Percentiles rank a stretch among this genome's conserved stretches.
These are phyloP conservation scores for Panurus biarmicus DNA, from an alignment of 2,113 vertebrate genomes.

Conservation along the genomic window DNA sequence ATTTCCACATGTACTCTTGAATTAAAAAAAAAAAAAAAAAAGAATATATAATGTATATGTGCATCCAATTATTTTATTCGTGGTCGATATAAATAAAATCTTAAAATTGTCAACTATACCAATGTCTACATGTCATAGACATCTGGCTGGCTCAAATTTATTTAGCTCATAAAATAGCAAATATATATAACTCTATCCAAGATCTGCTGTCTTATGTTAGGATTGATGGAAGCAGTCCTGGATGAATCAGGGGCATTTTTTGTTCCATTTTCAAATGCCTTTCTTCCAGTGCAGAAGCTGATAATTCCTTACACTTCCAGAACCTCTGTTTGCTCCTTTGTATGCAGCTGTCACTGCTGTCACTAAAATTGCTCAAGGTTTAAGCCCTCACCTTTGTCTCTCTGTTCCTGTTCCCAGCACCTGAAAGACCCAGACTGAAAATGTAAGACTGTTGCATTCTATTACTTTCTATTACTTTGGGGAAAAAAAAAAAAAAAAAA, in stretches of 20 bases:
- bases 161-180: not conserved
- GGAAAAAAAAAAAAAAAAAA: not conserved
- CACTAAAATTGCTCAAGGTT: not conserved
- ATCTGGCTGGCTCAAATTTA: not conserved
- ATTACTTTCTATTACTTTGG: not conserved
- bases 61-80: not conserved
- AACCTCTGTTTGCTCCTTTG: not conserved
- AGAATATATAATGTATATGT: not conserved
- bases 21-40: not conserved
- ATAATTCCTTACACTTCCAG: not conserved
- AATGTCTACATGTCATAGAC: not conserved
- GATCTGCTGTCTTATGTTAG: not conserved
- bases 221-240: not conserved
- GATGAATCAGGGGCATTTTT: not conserved
- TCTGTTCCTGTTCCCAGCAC: not conserved
- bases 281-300: not conserved
- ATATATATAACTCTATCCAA: not conserved
- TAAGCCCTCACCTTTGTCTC: not conserved
- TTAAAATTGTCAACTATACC: not conserved
- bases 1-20: not conserved
- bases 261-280: not conserved
- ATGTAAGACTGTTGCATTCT: not conserved
- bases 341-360: not conserved
- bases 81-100: not conserved
- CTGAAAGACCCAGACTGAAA: not conserved